These are phyloP conservation scores for Pseudococcus viburni DNA, from an alignment of 2,888 invertebrate species.

Conservation along the genomic window DNA sequence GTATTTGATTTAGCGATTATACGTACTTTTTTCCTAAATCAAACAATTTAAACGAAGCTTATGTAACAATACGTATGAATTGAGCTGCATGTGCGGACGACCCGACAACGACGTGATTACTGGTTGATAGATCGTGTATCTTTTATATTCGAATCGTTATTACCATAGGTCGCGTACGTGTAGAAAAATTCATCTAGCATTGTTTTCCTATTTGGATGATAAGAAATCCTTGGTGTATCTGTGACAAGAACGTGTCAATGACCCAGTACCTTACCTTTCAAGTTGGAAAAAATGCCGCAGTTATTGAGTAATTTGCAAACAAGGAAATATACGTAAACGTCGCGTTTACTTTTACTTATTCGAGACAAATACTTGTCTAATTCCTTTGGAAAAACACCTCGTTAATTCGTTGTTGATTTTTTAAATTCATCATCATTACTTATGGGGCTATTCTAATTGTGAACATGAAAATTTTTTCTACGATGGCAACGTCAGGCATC, in stretches of 20 bases:
- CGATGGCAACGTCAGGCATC: too few species aligned
- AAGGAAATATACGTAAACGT: neutral
- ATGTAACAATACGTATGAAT: neutral
- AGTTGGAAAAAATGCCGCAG: neutral
- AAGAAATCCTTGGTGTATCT: neutral
- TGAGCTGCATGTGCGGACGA: neutral
- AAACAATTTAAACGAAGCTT: neutral
- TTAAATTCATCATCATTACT: too few species aligned
- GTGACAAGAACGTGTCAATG: slow-evolving; percentile 34
- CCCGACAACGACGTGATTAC: neutral
- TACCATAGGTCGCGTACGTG: slow-evolving; percentile 27
- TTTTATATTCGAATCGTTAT: slow-evolving; percentile 20
- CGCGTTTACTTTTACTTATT: neutral
- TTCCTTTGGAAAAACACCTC: too few species aligned
- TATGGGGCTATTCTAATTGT: too few species aligned
- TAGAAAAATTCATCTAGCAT: neutral
- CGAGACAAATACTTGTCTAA: neutral
- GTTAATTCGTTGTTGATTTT: too few species aligned
- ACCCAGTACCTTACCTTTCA: neutral
- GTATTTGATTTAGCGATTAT: neutral
- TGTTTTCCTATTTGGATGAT: slow-evolving; percentile 18
- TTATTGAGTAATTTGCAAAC: slow-evolving; percentile 17
- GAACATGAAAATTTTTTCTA: too few species aligned
- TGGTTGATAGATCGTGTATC: neutral
- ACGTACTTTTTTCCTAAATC: neutral